Conservation (phyloP, 2,797 vertebrate species). For the Linurgus olivaceus region DNA sequence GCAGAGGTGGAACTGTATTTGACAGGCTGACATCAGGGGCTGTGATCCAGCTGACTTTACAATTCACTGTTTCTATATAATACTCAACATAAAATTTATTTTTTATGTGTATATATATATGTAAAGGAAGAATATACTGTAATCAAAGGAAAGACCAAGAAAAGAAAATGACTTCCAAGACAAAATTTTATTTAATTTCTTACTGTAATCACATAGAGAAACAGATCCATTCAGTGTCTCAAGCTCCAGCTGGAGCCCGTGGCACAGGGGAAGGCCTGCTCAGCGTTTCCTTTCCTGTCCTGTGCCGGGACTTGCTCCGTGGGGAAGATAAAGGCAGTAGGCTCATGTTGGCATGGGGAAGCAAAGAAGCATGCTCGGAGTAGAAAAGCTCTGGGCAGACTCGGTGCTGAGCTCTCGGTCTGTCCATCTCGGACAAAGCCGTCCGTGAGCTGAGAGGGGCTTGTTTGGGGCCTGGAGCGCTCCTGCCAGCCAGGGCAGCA, state of each 20-base stretch:
- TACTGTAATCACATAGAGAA: background rate
- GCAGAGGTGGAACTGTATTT: background rate
- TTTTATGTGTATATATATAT: background rate
- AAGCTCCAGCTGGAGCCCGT: background rate
- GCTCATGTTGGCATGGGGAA: background rate
- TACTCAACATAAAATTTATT: background rate
- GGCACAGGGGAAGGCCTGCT: background rate
- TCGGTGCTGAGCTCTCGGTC: background rate
- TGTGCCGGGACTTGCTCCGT: rapidly evolving
- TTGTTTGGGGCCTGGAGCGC: background rate
- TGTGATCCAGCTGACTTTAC: background rate
- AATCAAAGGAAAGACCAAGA: background rate
- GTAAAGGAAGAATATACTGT: background rate
- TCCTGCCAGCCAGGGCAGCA: background rate
- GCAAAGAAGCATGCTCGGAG: background rate
- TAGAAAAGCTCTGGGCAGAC: background rate
- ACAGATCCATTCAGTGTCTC: background rate
- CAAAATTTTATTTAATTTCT: background rate
- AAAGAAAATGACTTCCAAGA: background rate
- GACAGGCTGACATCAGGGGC: background rate
- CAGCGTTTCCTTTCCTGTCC: background rate
- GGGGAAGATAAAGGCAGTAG: background rate
- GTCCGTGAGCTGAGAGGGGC: rapidly evolving
- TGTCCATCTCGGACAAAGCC: background rate
- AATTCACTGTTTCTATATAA: background rate